Percentiles rank a stretch among this genome's conserved stretches.
phyloP scores from a whole-genome alignment of 2,888 invertebrate genomes.

The Melanostoma scalare region DNA sequence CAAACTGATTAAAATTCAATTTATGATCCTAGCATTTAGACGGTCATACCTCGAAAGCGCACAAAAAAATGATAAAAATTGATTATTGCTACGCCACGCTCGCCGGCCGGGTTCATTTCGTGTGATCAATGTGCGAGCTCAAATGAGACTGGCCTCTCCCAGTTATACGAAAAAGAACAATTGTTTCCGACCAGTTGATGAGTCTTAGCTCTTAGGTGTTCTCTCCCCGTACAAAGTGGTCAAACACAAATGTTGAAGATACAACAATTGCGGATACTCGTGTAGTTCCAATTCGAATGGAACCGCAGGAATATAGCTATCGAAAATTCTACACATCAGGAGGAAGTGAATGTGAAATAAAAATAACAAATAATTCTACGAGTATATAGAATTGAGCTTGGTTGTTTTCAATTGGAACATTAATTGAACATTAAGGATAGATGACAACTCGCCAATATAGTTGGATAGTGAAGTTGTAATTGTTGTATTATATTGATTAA shows the following conservation, averaged over 20 bases:
- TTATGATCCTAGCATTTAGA: background rate
- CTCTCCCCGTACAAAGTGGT: constrained; percentile 8
- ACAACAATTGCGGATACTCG: background rate
- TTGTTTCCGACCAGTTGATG: constrained; percentile 5
- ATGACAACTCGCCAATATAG: background rate
- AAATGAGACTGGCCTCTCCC: constrained; percentile 28
- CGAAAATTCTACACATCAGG: constrained; percentile 3
- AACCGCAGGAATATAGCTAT: constrained; percentile 1
- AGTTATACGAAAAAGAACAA: constrained; percentile 4
- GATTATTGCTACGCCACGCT: background rate
- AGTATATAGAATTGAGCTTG: constrained; percentile 25
- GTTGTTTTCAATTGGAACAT: constrained; percentile 10
- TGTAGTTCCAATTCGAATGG: no score
- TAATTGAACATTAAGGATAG: constrained; percentile 29
- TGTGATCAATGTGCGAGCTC: constrained; percentile 34
- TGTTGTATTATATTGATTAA: background rate
- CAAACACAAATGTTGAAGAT: constrained; percentile 4
- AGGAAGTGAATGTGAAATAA: background rate
- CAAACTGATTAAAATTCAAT: constrained; percentile 32
- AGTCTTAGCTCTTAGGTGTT: background rate
- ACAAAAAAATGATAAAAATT: background rate
- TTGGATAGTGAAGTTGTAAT: background rate
- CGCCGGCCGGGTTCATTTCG: background rate
- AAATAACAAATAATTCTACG: background rate
- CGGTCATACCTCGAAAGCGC: background rate